Conservation (phyloP, 1,140 invertebrate species). For the Matsumurasca onukii region DNA sequence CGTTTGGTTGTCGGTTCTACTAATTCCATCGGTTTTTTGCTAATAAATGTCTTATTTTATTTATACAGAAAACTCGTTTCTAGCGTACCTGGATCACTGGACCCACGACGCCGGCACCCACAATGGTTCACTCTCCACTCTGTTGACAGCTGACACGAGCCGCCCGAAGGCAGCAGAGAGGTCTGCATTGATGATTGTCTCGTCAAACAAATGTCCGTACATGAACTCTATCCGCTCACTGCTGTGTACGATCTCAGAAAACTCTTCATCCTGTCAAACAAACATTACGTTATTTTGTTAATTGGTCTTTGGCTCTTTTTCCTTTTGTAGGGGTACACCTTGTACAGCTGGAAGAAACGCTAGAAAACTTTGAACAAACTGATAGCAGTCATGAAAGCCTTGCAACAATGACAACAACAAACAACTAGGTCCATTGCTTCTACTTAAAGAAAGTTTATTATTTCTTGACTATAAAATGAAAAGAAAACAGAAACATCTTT, state of each 20-base stretch:
- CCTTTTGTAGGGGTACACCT: neutral
- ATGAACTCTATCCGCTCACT: constrained; percentile 89
- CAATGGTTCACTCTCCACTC: constrained; percentile 88
- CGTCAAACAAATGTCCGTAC: constrained; percentile 95
- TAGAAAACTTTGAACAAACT: no score
- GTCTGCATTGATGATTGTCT: constrained; percentile 89
- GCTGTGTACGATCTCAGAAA: constrained; percentile 84
- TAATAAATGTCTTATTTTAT: no score
- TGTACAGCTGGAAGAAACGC: neutral
- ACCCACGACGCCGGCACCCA: constrained; percentile 98
- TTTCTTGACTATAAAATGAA: no score
- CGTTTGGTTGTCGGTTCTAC: no score
- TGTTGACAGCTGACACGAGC: constrained; percentile 76
- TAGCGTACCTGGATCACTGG: constrained; percentile 54
- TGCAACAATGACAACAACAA: no score
- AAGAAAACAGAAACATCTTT: no score
- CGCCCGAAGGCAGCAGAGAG: constrained; percentile 84
- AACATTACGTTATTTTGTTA: no score
- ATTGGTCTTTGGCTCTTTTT: neutral
- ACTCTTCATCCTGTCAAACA: constrained; percentile 82
- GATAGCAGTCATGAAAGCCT: no score
- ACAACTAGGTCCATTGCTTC: no score
- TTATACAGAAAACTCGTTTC: no score
- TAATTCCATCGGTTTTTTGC: no score
- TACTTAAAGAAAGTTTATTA: no score